phyloP scores from a whole-genome alignment of 2,797 vertebrate species.

The Protonibea diacanthus region DNA sequence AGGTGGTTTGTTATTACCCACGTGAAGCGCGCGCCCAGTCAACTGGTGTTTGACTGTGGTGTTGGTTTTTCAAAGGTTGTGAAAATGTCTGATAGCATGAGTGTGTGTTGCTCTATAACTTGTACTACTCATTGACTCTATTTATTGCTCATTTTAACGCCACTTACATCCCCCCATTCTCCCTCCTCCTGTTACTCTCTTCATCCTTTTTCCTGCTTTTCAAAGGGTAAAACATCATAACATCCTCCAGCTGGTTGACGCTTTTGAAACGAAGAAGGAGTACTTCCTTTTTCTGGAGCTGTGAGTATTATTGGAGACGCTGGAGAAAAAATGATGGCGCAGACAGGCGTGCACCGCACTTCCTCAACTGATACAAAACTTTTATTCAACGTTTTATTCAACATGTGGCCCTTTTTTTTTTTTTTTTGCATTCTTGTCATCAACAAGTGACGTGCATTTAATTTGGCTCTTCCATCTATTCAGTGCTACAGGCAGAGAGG shows the following conservation, averaged over 20 bases:
- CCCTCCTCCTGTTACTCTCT: neutral
- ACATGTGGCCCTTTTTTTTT: neutral
- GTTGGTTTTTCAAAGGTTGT: slow-evolving; percentile 3
- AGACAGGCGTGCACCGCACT: slow-evolving; percentile 2
- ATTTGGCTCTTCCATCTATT: slow-evolving; percentile 54
- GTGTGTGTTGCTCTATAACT: neutral
- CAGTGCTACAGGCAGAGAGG: slow-evolving; percentile 97
- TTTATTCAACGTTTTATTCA: slow-evolving; percentile 19
- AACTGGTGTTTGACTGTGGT: neutral
- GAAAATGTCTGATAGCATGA: neutral
- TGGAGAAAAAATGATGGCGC: slow-evolving; percentile 19
- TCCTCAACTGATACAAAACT: neutral
- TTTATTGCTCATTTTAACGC: slow-evolving; percentile 30
- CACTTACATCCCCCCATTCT: slow-evolving; percentile 2
- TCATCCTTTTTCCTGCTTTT: slow-evolving; percentile 41
- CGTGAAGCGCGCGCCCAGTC: neutral
- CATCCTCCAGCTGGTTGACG: slow-evolving; percentile 96
- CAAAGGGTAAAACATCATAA: slow-evolving; percentile 98
- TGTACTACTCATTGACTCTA: slow-evolving; percentile 1
- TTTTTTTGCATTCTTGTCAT: slow-evolving; percentile 11
- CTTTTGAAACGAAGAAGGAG: slow-evolving; percentile 98
- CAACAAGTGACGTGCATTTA: slow-evolving; percentile 14
- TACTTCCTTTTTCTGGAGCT: slow-evolving; percentile 98
- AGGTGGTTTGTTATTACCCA: neutral
- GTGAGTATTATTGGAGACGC: slow-evolving; percentile 85